A percentile compares a stretch with the other conserved stretches of the same genome.
These are phyloP conservation scores for Philopedon plagiatum DNA, from an alignment of 2,888 invertebrate species.

Conservation along the genomic window DNA sequence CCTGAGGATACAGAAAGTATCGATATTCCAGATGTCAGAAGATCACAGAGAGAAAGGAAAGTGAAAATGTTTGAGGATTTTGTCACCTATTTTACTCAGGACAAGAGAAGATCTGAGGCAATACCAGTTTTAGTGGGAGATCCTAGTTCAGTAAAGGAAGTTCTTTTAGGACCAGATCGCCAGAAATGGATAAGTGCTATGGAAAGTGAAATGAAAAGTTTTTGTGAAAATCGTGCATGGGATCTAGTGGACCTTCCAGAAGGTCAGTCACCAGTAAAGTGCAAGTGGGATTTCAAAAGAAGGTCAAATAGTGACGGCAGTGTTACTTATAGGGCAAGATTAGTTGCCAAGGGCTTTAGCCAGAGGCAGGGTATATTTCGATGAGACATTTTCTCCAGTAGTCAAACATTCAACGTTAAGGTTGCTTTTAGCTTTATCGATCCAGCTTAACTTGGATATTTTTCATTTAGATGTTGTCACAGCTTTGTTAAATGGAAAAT, in stretches of 20 bases:
- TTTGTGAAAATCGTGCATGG: constrained; percentile 57
- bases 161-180: constrained; percentile 53
- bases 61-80: constrained; percentile 31
- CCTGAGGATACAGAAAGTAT: too few relatives aligned
- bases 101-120: too few relatives aligned
- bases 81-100: too few relatives aligned
- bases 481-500: constrained; percentile 30
- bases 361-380: constrained; percentile 45
- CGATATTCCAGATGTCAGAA: too few relatives aligned
- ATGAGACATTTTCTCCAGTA: constrained; percentile 55
- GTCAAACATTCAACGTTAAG: constrained; percentile 54
- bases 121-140: too few relatives aligned
- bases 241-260: constrained; percentile 14
- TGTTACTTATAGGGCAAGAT: constrained; percentile 3
- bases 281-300: constrained; percentile 23
- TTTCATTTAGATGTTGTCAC: constrained; percentile 45
- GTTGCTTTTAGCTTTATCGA: constrained; percentile 53
- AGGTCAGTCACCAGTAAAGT: neutral
- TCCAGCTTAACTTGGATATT: constrained; percentile 36
- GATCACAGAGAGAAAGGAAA: neutral
- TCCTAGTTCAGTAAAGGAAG: constrained; percentile 49
- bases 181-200: constrained; percentile 56
- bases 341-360: constrained; percentile 9
- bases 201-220: constrained; percentile 56
- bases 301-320: neutral